Percentiles rank a stretch among this genome's conserved stretches.
Conservation (phyloP, 2,797 vertebrate genomes). For the Mycteria americana region DNA sequence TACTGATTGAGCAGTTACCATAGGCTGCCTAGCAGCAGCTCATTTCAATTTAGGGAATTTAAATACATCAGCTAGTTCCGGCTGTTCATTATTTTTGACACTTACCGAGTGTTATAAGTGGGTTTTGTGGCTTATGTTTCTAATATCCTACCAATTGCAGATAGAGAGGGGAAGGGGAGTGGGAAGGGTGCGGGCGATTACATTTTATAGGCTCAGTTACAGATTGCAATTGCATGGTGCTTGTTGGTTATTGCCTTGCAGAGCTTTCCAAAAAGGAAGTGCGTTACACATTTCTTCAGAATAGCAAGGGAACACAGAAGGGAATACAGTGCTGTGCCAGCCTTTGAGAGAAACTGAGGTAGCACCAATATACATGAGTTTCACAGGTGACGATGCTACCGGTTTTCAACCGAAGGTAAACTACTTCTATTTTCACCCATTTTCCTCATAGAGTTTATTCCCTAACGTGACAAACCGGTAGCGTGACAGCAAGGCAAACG, state of each 20-base stretch:
- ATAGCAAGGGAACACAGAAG: neutral
- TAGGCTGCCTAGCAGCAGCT: neutral
- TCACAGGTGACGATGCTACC: neutral
- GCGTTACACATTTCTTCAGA: neutral
- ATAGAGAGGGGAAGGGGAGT: neutral
- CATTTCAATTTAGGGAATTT: neutral
- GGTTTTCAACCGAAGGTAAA: neutral
- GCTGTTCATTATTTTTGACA: conserved; percentile 33
- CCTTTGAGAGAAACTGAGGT: neutral
- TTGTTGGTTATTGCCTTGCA: neutral
- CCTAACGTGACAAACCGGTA: neutral
- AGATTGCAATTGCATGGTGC: neutral
- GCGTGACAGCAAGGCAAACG: neutral
- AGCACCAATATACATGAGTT: neutral
- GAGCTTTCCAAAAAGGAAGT: neutral
- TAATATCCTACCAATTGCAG: conserved; percentile 13
- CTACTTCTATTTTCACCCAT: neutral
- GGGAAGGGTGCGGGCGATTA: neutral
- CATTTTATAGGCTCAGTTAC: conserved; percentile 7
- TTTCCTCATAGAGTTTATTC: neutral
- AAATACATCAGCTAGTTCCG: conserved; percentile 3
- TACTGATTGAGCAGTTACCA: neutral
- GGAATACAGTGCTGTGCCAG: neutral
- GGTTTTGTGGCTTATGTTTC: conserved; percentile 33
- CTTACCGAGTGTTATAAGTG: neutral